These are phyloP conservation scores for Parnassius smintheus DNA, from an alignment of 2,888 invertebrate species.

Conservation along the genomic window DNA sequence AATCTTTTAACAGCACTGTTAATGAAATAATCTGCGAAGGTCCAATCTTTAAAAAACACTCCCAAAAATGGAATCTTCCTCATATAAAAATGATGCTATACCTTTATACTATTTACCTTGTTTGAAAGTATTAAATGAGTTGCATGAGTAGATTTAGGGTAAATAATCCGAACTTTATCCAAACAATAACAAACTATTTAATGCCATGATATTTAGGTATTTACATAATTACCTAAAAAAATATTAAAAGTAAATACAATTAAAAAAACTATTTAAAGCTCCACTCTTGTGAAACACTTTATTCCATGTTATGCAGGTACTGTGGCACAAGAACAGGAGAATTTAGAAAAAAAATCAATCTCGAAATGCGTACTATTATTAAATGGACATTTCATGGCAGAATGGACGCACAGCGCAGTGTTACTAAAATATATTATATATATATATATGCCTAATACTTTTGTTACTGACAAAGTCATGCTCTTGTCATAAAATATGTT, in stretches of 20 bases:
- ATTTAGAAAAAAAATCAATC: slow-evolving; percentile 47
- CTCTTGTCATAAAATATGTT: slow-evolving; percentile 34
- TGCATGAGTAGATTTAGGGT: slow-evolving; percentile 35
- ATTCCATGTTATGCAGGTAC: slow-evolving; percentile 53
- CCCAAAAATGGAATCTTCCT: slow-evolving; percentile 3
- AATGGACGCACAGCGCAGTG: slow-evolving; percentile 50
- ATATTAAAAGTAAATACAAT: slow-evolving; percentile 35
- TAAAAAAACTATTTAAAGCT: slow-evolving; percentile 51
- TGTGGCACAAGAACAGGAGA: slow-evolving; percentile 59
- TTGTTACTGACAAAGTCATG: slow-evolving; percentile 41
- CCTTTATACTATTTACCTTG: slow-evolving; percentile 19
- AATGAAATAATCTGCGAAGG: neutral
- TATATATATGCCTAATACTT: slow-evolving; percentile 42
- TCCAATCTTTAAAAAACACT: neutral
- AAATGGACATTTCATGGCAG: slow-evolving; percentile 51
- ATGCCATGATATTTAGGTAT: slow-evolving; percentile 65
- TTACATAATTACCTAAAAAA: slow-evolving; percentile 64
- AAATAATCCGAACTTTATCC: slow-evolving; percentile 50
- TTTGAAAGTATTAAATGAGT: slow-evolving; percentile 17
- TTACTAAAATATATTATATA: slow-evolving; percentile 30
- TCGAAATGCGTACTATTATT: slow-evolving; percentile 48
- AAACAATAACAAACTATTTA: slow-evolving; percentile 49
- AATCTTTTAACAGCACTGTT: slow-evolving; percentile 2
- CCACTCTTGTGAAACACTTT: slow-evolving; percentile 61
- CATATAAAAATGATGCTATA: neutral